A percentile compares a stretch with the other conserved stretches of the same genome.
phyloP scores from a whole-genome alignment of 2,888 invertebrate genomes.

The Trissolcus japonicus region DNA sequence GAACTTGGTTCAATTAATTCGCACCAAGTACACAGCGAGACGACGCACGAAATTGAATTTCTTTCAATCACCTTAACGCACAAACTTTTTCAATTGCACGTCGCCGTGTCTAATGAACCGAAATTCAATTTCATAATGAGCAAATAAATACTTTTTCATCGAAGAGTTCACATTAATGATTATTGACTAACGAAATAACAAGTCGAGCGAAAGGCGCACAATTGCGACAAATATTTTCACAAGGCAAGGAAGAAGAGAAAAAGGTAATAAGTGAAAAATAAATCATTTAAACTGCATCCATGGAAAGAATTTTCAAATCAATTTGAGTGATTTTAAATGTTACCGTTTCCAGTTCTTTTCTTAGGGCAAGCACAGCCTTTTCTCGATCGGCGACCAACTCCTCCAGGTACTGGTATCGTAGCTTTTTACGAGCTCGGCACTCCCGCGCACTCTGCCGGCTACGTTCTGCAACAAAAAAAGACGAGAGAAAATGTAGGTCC shows the following conservation, averaged over 20 bases:
- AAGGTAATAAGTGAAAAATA: conserved; percentile 1
- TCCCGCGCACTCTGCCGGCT: conserved; percentile 98
- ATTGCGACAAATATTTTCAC: background rate
- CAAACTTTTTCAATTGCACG: conserved; percentile 25
- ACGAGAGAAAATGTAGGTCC: conserved; percentile 21
- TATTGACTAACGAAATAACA: conserved; percentile 3
- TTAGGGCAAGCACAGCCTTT: conserved; percentile 90
- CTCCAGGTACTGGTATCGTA: conserved; percentile 97
- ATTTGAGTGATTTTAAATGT: background rate
- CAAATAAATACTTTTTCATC: conserved; percentile 26
- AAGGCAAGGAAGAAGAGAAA: background rate
- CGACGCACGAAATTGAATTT: conserved; percentile 25
- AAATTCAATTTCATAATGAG: conserved; percentile 36
- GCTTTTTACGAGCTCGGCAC: conserved; percentile 96
- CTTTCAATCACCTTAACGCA: conserved; percentile 18
- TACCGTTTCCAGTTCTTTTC: conserved; percentile 94
- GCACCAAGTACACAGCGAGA: conserved; percentile 1
- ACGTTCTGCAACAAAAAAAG: conserved; percentile 81
- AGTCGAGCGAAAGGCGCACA: conserved; percentile 5
- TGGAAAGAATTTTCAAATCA: too few species aligned
- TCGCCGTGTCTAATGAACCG: conserved; percentile 9
- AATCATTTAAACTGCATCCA: too few species aligned
- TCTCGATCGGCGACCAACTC: conserved; percentile 95
- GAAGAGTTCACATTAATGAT: background rate
- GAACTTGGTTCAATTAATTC: conserved; percentile 11